Conservation (phyloP, 2,113 vertebrate species). For the Sturnus vulgaris region DNA sequence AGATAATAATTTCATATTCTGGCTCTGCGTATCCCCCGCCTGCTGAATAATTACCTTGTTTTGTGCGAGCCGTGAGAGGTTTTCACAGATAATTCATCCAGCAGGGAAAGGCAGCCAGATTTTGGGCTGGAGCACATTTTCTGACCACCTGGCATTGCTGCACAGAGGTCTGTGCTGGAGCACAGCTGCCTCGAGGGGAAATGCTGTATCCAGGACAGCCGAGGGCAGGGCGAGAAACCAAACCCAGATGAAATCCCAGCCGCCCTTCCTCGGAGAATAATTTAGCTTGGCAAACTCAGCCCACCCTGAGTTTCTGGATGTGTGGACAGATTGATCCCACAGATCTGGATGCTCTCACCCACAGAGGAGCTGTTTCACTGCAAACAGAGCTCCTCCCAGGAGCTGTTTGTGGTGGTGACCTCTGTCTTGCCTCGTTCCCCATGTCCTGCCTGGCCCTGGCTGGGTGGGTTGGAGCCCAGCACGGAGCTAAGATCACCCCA, state of each 20-base stretch:
- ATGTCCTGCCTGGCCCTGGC: neutral
- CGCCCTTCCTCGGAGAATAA: neutral
- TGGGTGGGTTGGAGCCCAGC: neutral
- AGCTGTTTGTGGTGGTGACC: neutral
- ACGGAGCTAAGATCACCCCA: accelerated
- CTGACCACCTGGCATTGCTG: conserved; percentile 46
- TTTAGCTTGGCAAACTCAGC: neutral
- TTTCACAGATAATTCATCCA: conserved; percentile 48
- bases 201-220: neutral
- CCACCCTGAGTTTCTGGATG: neutral
- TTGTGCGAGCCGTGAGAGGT: conserved; percentile 6
- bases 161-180: neutral
- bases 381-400: neutral
- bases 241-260: conserved; percentile 3
- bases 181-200: neutral
- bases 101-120: conserved; percentile 17
- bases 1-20: conserved; percentile 41
- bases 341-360: neutral
- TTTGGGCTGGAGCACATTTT: conserved; percentile 3
- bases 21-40: neutral
- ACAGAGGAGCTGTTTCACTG: neutral
- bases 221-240: neutral
- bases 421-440: accelerated
- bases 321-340: neutral
- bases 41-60: conserved; percentile 61